phyloP scores from a whole-genome alignment of 2,888 invertebrate species.

The Ischnus inquisitorius region DNA sequence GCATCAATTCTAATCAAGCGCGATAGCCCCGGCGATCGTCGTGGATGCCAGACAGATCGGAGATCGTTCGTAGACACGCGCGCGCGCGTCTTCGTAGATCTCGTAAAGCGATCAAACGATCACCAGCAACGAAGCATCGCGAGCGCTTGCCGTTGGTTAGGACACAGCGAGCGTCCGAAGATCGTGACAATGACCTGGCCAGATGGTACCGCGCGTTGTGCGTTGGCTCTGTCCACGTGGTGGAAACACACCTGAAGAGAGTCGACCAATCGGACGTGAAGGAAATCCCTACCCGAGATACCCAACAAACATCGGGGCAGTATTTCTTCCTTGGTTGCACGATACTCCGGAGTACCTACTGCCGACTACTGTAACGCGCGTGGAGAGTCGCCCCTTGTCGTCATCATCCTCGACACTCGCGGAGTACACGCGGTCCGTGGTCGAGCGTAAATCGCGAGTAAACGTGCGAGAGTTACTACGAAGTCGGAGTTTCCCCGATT shows the following conservation, averaged over 20 bases:
- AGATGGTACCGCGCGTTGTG: slow-evolving; percentile 71
- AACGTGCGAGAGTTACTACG: background rate
- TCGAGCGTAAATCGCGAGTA: slow-evolving; percentile 38
- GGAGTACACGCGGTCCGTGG: slow-evolving; percentile 71
- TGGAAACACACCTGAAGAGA: slow-evolving; percentile 74
- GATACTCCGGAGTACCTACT: slow-evolving; percentile 50
- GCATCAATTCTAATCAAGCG: slow-evolving; percentile 67
- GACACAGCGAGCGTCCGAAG: slow-evolving; percentile 56
- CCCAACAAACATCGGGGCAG: slow-evolving; percentile 69
- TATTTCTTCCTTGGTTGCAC: slow-evolving; percentile 63
- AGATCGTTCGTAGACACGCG: slow-evolving; percentile 14
- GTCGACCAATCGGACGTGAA: slow-evolving; percentile 75
- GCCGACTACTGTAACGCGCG: slow-evolving; percentile 34
- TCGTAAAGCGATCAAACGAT: slow-evolving; percentile 48
- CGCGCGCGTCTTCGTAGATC: slow-evolving; percentile 38
- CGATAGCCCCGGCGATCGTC: slow-evolving; percentile 23
- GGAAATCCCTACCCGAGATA: slow-evolving; percentile 75
- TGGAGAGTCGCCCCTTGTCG: slow-evolving; percentile 34
- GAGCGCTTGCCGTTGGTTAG: slow-evolving; percentile 35
- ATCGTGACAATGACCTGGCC: slow-evolving; percentile 81
- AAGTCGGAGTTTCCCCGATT: background rate
- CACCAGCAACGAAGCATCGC: background rate
- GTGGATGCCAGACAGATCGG: slow-evolving; percentile 1
- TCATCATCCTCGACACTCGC: slow-evolving; percentile 70
- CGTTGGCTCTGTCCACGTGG: slow-evolving; percentile 75